Evolutionary conservation across 1,140 invertebrate genomes (phyloP).

Genomic region (Drosophila gunungcola): DNA sequence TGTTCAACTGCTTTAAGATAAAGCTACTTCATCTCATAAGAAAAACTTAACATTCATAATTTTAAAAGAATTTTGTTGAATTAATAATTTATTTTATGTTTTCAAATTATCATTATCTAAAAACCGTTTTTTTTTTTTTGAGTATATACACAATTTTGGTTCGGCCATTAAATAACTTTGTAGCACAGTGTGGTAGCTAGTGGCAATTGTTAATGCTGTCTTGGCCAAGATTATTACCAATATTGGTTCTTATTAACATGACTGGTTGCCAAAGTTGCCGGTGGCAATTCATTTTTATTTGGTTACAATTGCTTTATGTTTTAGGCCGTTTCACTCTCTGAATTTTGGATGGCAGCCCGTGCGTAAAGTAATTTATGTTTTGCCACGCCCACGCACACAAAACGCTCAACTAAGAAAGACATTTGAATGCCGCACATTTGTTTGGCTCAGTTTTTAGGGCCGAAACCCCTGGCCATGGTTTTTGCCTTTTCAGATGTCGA

Average conservation of each 20-base stretch:
- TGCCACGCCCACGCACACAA: conserved; percentile 53
- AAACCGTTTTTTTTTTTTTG: too few species aligned
- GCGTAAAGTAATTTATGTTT: conserved; percentile 73
- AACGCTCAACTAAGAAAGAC: conserved; percentile 59
- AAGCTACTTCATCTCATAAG: too few species aligned
- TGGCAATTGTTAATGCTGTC: conserved; percentile 1
- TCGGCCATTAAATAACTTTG: not conserved
- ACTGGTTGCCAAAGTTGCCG: conserved; percentile 7
- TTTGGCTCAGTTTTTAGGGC: conserved; percentile 35
- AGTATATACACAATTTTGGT: too few species aligned
- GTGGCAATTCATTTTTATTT: conserved; percentile 63
- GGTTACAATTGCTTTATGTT: conserved; percentile 64
- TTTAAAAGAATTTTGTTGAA: too few species aligned
- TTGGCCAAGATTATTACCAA: conserved; percentile 6
- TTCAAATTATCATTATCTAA: too few species aligned
- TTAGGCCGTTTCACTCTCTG: conserved; percentile 17
- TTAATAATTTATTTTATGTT: too few species aligned
- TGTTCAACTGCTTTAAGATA: too few species aligned
- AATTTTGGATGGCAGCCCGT: conserved; percentile 45
- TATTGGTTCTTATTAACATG: conserved; percentile 26
- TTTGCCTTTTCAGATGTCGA: conserved; percentile 58
- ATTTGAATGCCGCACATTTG: conserved; percentile 74
- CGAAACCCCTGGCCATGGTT: conserved; percentile 4
- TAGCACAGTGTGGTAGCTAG: not conserved
- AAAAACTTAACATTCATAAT: too few species aligned